A percentile compares a stretch with the other conserved stretches of the same genome.
These are phyloP conservation scores for Drosophila arawakana DNA, from an alignment of 1,140 invertebrate species.

Conservation along the genomic window DNA sequence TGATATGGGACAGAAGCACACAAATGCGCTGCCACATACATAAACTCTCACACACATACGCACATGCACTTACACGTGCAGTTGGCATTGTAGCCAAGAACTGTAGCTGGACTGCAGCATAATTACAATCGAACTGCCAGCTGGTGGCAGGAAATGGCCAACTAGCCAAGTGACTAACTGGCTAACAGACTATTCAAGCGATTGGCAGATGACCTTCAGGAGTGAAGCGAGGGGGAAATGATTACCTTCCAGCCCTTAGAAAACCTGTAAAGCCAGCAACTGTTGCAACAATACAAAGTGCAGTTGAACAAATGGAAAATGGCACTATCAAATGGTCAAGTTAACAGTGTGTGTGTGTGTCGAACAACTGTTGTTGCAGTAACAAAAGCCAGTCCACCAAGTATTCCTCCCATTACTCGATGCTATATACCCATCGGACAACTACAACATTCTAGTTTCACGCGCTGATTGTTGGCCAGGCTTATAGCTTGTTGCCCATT, in stretches of 20 bases:
- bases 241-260: constrained; percentile 5
- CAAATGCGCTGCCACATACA: neutral
- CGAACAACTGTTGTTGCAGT: constrained; percentile 30
- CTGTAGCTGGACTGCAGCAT: constrained; percentile 58
- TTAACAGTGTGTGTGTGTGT: constrained; percentile 16
- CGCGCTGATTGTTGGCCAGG: constrained; percentile 12
- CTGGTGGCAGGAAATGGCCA: constrained; percentile 52
- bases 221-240: constrained; percentile 2
- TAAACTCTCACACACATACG: neutral
- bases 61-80: neutral
- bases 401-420: neutral
- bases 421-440: neutral
- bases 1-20: constrained; percentile 22
- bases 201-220: constrained; percentile 18
- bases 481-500: constrained; percentile 7
- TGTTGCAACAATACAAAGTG: constrained; percentile 43
- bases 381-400: constrained; percentile 17
- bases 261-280: constrained; percentile 25
- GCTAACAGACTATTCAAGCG: constrained; percentile 28
- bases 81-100: constrained; percentile 68
- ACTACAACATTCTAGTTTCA: constrained; percentile 24
- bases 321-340: constrained; percentile 37
- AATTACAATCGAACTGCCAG: constrained; percentile 69
- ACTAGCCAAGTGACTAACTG: constrained; percentile 53
- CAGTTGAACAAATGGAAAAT: constrained; percentile 43